A percentile compares a stretch with the other conserved stretches of the same genome.
phyloP scores from a whole-genome alignment of 2,797 vertebrate genomes.

The Eulemur rubriventer region DNA sequence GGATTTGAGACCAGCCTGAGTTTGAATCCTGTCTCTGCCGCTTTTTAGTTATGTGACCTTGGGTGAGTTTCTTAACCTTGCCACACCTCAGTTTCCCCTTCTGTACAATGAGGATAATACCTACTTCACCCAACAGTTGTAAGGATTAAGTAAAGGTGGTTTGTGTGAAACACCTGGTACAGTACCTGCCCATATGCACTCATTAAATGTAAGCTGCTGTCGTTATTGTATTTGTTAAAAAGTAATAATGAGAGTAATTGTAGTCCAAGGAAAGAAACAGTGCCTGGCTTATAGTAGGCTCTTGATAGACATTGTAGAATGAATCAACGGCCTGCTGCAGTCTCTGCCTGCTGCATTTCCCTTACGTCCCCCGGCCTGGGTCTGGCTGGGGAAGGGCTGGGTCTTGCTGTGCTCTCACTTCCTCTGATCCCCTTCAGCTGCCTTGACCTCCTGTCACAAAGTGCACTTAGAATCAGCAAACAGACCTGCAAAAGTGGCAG shows the following conservation, averaged over 20 bases:
- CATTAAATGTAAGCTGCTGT: not conserved
- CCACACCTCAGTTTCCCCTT: not conserved
- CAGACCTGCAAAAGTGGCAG: not conserved
- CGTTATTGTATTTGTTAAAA: not conserved
- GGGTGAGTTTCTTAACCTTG: not conserved
- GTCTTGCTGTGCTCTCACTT: not conserved
- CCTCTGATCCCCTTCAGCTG: not conserved
- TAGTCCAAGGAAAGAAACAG: not conserved
- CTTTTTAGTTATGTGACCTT: not conserved
- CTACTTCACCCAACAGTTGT: not conserved
- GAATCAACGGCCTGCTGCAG: not conserved
- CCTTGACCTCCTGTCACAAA: conserved; percentile 25
- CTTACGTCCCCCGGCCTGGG: not conserved
- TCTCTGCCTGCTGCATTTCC: not conserved
- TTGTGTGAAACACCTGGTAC: not conserved
- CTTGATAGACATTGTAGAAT: not conserved
- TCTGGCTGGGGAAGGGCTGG: not conserved
- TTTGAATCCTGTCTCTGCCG: not conserved
- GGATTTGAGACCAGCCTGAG: not conserved
- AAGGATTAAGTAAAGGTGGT: not conserved
- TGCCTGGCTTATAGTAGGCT: not conserved
- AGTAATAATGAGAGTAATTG: not conserved
- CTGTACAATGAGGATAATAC: not conserved
- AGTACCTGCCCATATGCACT: not conserved
- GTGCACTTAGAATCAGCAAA: not conserved